Evolutionary conservation across 2,797 vertebrate species (phyloP).

Genomic region (Perdix hodgsoniae): DNA sequence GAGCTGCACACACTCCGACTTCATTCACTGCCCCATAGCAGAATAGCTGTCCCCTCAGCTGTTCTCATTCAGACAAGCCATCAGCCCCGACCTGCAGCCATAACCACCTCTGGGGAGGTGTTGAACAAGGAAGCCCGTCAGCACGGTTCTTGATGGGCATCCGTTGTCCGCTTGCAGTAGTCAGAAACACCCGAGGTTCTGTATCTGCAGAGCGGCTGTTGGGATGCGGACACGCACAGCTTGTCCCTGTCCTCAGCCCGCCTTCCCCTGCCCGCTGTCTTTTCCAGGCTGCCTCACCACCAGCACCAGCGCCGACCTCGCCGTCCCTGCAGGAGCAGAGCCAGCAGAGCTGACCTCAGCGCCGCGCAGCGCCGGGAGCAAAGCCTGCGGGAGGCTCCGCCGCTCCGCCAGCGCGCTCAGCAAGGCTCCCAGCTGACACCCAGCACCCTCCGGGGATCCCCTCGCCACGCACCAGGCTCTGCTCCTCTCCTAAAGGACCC

Average conservation of each 20-base stretch:
- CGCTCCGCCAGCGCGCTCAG: constrained; percentile 84
- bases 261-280: not conserved
- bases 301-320: constrained; percentile 81
- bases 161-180: not conserved
- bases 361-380: constrained; percentile 80
- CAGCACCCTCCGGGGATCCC: not conserved
- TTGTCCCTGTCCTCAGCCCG: not conserved
- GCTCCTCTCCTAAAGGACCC: not conserved
- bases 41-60: constrained; percentile 38
- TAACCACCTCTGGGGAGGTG: constrained; percentile 31
- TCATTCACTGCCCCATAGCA: constrained; percentile 18
- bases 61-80: constrained; percentile 13
- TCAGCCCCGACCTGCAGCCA: constrained; percentile 11
- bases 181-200: not conserved
- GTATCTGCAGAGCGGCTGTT: rapidly evolving
- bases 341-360: constrained; percentile 80
- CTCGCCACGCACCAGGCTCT: not conserved
- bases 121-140: not conserved
- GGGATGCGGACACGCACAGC: not conserved
- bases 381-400: constrained; percentile 83
- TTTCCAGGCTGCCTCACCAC: constrained; percentile 87
- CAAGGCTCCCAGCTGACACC: constrained; percentile 82
- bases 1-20: not conserved
- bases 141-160: not conserved
- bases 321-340: constrained; percentile 41